Evolutionary conservation across 2,113 vertebrate genomes (phyloP).

Genomic region (Turnix velox): DNA sequence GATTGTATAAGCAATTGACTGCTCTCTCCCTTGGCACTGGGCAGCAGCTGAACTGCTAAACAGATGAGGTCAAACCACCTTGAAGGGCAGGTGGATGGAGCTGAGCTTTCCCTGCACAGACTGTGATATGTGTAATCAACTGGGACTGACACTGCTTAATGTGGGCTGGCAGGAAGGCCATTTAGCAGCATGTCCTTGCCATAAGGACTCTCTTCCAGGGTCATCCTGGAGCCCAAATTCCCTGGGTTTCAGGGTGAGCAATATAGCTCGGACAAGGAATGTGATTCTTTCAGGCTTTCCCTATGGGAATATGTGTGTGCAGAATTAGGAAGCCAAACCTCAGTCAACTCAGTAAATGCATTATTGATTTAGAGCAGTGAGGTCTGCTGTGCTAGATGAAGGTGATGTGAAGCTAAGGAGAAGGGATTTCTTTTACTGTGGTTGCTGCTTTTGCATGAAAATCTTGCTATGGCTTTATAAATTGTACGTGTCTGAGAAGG

Average conservation of each 20-base stretch:
- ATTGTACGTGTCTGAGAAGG: background rate
- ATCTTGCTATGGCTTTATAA: background rate
- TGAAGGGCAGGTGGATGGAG: background rate
- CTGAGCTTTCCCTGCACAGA: background rate
- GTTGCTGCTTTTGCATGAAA: background rate
- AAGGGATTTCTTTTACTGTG: background rate
- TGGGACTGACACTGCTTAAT: background rate
- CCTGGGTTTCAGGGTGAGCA: background rate
- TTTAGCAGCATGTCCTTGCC: background rate
- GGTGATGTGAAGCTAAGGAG: background rate
- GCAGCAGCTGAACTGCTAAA: background rate
- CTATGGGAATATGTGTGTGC: background rate
- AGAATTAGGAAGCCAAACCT: background rate
- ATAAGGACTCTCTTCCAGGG: background rate
- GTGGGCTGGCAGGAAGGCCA: background rate
- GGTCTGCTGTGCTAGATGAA: background rate
- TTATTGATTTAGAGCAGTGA: background rate
- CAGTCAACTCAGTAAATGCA: background rate
- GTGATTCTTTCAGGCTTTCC: background rate
- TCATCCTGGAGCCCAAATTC: background rate
- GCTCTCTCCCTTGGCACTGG: background rate
- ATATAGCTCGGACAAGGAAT: background rate
- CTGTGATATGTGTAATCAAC: background rate
- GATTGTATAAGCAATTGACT: background rate
- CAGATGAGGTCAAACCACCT: background rate